Evolutionary conservation across 2,888 invertebrate species (phyloP), one percentile per base, ranked within the genome.

Genomic region (Eumacrocentrus americanus): DNA sequence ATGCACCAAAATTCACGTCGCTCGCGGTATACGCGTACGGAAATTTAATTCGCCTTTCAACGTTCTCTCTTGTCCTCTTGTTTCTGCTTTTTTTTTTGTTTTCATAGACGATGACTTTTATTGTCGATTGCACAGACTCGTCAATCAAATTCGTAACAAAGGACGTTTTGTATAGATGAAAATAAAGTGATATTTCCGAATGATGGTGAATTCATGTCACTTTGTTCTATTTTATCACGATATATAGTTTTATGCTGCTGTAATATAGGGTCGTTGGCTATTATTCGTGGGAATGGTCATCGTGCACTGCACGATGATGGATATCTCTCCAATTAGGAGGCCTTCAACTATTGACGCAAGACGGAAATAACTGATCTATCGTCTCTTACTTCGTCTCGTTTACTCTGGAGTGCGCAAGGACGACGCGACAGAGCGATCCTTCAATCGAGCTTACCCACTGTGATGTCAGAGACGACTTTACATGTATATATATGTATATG

Each of bases 71-170:
- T 20, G 18, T 20, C 7, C 6, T 23, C 29, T 29, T 18, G n/a
- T 4, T 35, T 20, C 18, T n/a, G 11, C 18, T 51, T 12, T 35
- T 20, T 22, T 14, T 7, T 38, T 38, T 20, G 16, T 37, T 52
- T 37, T 22, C n/a, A 14, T 38, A 22, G n/a, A 22, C n/a, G 40
- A 5, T 38, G 11, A 38, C 20, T 14, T 52, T 38, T 20, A 34
- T 56, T 47, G 44, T 56, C 56, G 37, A 47, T 56, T 35, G 34
- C 37, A 46, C 37, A n/a, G 20, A n/a, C 56, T 37, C 47, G 47
- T 56, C 56, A 56, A 56, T 56, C 56, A 47, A 56, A 56, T 54
- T 34, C 46, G 14, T 29, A 40, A 52, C 40, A 25, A 52, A 52
- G 40, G 12, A 40, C 40, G 20, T 12, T 40, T 38, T 47, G n/a